Conservation (phyloP, 2,797 vertebrate species). For the Rhabdomys pumilio region DNA sequence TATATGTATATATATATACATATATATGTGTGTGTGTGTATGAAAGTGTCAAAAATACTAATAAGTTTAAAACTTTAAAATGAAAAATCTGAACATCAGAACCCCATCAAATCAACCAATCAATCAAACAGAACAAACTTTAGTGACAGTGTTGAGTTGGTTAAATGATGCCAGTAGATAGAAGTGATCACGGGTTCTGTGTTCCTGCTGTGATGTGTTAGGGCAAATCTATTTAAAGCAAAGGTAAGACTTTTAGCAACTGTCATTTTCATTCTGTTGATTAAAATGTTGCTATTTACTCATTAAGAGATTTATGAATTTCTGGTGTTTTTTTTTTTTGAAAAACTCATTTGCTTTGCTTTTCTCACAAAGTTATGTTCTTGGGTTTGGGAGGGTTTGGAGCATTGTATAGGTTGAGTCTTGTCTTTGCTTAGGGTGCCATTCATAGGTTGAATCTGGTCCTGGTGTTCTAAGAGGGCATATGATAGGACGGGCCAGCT, state of each 20-base stretch:
- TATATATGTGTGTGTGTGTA: neutral
- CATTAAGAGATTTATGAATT: neutral
- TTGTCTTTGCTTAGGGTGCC: neutral
- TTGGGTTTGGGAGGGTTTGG: neutral
- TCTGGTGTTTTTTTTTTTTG: neutral
- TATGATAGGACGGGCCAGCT: neutral
- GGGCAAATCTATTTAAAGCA: neutral
- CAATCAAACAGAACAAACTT: neutral
- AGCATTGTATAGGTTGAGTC: neutral
- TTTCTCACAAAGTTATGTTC: neutral
- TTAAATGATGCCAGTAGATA: neutral
- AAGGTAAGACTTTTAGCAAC: neutral
- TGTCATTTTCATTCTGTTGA: constrained; percentile 11
- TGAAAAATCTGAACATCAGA: neutral
- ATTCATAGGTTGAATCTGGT: neutral
- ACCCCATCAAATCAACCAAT: neutral
- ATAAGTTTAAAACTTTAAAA: neutral
- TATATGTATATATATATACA: neutral
- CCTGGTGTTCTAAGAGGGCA: too few relatives aligned
- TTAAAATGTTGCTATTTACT: neutral
- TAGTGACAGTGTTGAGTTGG: neutral
- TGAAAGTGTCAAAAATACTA: neutral
- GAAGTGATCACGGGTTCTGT: neutral
- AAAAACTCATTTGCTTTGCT: neutral
- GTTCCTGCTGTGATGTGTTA: constrained; percentile 12